Base-by-base conservation (phyloP, 2,113 vertebrate genomes). In the Ramphastos sulfuratus region DNA sequence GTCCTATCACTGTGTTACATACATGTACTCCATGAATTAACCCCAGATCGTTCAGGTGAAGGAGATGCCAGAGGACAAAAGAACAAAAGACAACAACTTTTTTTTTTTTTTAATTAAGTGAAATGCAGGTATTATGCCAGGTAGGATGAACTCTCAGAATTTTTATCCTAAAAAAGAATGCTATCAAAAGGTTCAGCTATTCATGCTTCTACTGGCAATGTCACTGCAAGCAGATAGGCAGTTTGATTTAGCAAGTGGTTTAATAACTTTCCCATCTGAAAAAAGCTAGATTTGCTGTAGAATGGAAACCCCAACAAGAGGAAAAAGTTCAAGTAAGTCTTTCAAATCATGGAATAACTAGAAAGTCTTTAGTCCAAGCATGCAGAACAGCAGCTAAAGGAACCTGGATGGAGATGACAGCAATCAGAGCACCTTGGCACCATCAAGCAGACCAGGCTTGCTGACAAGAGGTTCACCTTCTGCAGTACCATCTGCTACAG, bases 1-100 rank as follows among this genome's bases (percentile, higher is more conserved):
- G 23, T 61, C 46, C 72, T 66, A 6, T 21, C 10, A 4, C 19
- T 35, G 4, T 23, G 10, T 48, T 46, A 39, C 5, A 31, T 16
- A 5, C 1, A 60, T 1, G 7, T 5, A 37, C 28, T 24, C 17
- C 7, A n/a, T 3, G 0, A 5, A 33, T 0, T 23, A 52, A 23
- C 4, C 4, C 24, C 59, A 14, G 30, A 33, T 23, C 54, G 15
- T 15, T 55, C 31, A 30, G 60, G 10, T 59, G 67, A 76, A 64
- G 25, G 17, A 61, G 28, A 33, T 35, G n/a, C 2, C 28, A 31
- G 28, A 13, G 37, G 9, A 61, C 4, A 10, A 1, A 9, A 71
- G 13, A 72, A 65, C 23, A 65, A 80, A 46, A 66, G 0, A 24
- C 8, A 79, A 44, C 5, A 63, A 35, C 39, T 52, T 4, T 23